Evolutionary conservation across 2,797 vertebrate species (phyloP).

Genomic region (Anas bahamensis): DNA sequence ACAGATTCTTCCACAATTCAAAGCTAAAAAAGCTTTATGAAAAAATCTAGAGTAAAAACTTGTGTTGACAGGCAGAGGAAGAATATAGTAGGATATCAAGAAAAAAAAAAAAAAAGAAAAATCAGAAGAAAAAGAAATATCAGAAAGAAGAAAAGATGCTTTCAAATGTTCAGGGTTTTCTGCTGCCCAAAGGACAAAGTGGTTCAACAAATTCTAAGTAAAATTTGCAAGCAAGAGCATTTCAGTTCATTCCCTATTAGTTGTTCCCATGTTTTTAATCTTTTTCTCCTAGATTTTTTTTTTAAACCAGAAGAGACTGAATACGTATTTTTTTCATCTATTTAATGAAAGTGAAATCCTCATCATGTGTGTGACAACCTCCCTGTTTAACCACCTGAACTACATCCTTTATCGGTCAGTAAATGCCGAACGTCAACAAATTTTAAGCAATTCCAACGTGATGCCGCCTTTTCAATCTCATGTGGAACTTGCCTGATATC

Average conservation of each 20-base stretch:
- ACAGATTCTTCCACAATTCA: neutral
- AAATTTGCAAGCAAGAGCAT: neutral
- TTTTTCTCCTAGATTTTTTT: no score
- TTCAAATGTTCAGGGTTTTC: neutral
- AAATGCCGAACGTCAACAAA: neutral
- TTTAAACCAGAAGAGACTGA: neutral
- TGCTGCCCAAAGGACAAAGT: neutral
- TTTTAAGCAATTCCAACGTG: neutral
- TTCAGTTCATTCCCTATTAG: neutral
- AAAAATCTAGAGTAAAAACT: neutral
- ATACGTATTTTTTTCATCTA: neutral
- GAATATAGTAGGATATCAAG: neutral
- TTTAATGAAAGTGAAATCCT: neutral
- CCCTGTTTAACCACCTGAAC: neutral
- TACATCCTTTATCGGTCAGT: neutral
- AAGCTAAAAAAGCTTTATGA: neutral
- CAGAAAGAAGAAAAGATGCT: neutral
- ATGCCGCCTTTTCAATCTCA: neutral
- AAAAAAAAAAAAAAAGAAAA: neutral
- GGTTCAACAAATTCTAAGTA: neutral
- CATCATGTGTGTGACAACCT: neutral
- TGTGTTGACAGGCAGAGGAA: neutral
- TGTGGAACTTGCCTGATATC: neutral
- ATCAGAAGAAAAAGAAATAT: no score
- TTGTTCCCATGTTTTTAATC: neutral